Evolutionary conservation across 2,113 vertebrate species (phyloP), one percentile per base, ranked within the genome.

Genomic region (Labrus mixtus): DNA sequence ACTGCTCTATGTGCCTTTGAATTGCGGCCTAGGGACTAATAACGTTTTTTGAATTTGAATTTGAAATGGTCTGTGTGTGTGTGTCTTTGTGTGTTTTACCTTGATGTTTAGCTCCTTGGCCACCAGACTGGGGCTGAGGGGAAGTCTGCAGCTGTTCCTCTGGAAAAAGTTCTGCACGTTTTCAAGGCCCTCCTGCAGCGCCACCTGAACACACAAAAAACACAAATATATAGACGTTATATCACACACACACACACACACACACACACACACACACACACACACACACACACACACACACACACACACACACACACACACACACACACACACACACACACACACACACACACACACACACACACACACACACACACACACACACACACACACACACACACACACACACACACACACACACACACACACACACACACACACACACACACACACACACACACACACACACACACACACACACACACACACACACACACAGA

Each of bases 81-180:
- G 13, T 53, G 5, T 46, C 4, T 13, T 6, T 50, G 16, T 51
- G 43, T 64, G n/a, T 68, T 39, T 73, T 90, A 99, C 98, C 96
- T 99, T 99, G 76, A 96, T 79, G 86, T 98, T 99, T 37, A 99
- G 93, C 67, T 97, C 96, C 81, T 97, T 98, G 79, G 97, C 97
- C 87, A 98, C 96, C 61, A 99, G 94, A 82, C 97, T 97, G 78
- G 98, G 97, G 84, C 95, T 96, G 68, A 99, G 96, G 57, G 98
- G 98, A 48, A 99, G 92, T 57, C 96, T 94, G 51, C 97, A 98
- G 79, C 92, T 95, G 87, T 95, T 96, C 89, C 91, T 96, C 89
- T 96, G 90, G 93, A 99, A 97, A 86, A 98, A 97, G 15, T 95
- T 95, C 86, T 98, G 97, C 17, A 98, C 93, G n/a, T 94, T 95